Evolutionary conservation across 2,113 vertebrate genomes (phyloP).

Genomic region (Chitala chitala): DNA sequence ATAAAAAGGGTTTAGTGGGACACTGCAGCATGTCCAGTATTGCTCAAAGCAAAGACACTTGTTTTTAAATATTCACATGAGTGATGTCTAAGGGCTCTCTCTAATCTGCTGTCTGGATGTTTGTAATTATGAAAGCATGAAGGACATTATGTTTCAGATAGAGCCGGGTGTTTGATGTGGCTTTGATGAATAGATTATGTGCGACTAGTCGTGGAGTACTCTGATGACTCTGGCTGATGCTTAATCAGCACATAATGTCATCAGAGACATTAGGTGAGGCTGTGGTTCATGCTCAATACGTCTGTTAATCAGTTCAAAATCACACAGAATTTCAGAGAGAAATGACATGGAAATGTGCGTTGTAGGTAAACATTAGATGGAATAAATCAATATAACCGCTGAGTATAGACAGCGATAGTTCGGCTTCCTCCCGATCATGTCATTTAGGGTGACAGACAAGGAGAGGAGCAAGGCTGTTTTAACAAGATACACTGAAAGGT

Average conservation of each 20-base stretch:
- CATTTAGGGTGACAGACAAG: slow-evolving; percentile 1
- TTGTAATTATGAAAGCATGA: slow-evolving; percentile 9
- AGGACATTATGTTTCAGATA: neutral
- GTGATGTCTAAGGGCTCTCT: no score
- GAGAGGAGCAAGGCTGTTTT: slow-evolving; percentile 14
- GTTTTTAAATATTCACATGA: no score
- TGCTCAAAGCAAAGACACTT: no score
- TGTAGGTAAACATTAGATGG: neutral
- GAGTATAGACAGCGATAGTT: no score
- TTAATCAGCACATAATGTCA: neutral
- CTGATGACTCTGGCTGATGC: neutral
- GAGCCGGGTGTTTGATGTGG: neutral
- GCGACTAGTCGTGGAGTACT: neutral
- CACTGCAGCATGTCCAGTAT: no score
- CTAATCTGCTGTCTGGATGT: neutral
- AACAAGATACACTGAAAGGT: slow-evolving; percentile 15
- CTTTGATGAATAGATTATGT: neutral
- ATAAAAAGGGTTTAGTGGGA: no score
- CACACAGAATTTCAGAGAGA: neutral
- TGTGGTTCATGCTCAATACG: neutral
- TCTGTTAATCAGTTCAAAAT: neutral
- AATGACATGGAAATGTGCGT: neutral
- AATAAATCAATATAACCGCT: no score
- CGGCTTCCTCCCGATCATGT: no score
- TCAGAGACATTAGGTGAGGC: neutral